Evolutionary conservation across 2,113 vertebrate species (phyloP).

Genomic region (Istiophorus platypterus): DNA sequence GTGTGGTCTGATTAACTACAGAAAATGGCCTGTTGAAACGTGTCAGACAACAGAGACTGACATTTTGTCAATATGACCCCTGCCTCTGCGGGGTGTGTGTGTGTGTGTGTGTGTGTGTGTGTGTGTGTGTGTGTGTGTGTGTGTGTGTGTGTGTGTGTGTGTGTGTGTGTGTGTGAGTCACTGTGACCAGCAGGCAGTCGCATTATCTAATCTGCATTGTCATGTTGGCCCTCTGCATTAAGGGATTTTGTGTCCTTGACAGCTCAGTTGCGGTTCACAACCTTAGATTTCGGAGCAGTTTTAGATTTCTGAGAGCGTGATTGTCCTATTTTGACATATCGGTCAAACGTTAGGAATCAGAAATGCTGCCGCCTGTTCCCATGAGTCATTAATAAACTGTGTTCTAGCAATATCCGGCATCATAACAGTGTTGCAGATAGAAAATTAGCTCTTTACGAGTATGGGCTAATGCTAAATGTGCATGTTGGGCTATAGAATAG

Average conservation of each 20-base stretch:
- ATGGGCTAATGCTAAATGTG: background rate
- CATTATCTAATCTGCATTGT: conserved; percentile 64
- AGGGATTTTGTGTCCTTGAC: conserved; percentile 38
- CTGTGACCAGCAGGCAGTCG: conserved; percentile 32
- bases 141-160: conserved; percentile 40
- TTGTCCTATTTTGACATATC: background rate
- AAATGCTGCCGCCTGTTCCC: background rate
- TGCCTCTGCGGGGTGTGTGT: conserved; percentile 19
- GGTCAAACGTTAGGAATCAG: background rate
- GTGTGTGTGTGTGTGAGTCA: conserved; percentile 28
- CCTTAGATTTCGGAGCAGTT: background rate
- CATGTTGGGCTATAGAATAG: too few species aligned
- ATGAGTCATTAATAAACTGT: background rate
- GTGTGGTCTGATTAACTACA: conserved; percentile 58
- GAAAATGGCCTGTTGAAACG: conserved; percentile 67
- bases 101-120: conserved; percentile 37
- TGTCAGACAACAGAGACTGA: conserved; percentile 64
- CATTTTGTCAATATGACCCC: conserved; percentile 72
- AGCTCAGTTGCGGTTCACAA: background rate
- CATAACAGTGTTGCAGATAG: background rate
- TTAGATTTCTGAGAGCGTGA: background rate
- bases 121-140: conserved; percentile 44
- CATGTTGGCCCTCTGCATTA: conserved; percentile 52
- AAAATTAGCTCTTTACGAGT: background rate
- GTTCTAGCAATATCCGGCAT: background rate